These are phyloP conservation scores for Synanthedon formicaeformis DNA, from an alignment of 2,888 invertebrate genomes.

Conservation along the genomic window DNA sequence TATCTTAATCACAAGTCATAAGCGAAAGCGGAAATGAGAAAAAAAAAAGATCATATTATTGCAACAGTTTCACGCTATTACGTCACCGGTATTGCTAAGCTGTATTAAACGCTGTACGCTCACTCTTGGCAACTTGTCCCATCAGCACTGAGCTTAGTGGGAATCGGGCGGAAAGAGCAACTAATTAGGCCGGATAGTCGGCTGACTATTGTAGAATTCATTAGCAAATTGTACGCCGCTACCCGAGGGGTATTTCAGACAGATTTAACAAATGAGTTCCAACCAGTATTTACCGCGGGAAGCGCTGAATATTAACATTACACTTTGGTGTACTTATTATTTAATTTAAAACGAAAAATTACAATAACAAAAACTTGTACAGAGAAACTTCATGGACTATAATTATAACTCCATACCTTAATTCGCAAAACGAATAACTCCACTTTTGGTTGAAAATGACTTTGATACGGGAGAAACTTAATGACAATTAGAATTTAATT, in stretches of 20 bases:
- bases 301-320: not conserved
- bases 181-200: slow-evolving; percentile 47
- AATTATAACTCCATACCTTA: too few species aligned
- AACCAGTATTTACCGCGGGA: not conserved
- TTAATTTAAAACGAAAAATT: not conserved
- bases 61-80: not conserved
- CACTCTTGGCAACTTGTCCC: slow-evolving; percentile 25
- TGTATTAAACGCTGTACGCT: not conserved
- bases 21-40: slow-evolving; percentile 11
- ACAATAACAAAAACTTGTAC: too few species aligned
- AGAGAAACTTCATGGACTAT: too few species aligned
- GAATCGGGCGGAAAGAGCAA: slow-evolving; percentile 45
- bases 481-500: too few species aligned
- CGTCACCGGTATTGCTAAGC: not conserved
- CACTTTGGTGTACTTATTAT: not conserved
- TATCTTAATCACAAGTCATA: slow-evolving; percentile 23
- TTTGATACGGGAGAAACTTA: too few species aligned
- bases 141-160: slow-evolving; percentile 29
- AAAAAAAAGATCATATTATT: not conserved
- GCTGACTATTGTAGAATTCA: slow-evolving; percentile 49
- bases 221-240: slow-evolving; percentile 37
- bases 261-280: slow-evolving; percentile 22
- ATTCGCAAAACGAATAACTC: too few species aligned
- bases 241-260: slow-evolving; percentile 27
- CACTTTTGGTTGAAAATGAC: too few species aligned